Evolutionary conservation across 2,888 invertebrate genomes (phyloP).

Genomic region (Platycnemis pennipes): DNA sequence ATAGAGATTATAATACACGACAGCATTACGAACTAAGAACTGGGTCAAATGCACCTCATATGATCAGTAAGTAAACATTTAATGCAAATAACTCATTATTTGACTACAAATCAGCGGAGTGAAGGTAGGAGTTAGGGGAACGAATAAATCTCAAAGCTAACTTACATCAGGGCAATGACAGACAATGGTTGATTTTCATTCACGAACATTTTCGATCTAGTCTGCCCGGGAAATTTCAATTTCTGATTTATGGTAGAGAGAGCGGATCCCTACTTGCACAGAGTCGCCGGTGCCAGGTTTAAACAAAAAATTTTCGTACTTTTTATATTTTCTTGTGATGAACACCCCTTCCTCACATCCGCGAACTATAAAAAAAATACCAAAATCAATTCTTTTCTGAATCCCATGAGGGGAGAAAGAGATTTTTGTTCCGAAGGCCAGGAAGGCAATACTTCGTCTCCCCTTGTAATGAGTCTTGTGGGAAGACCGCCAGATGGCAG

Average conservation of each 20-base stretch:
- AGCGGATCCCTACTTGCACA: background rate
- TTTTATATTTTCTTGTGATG: background rate
- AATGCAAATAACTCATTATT: too few species aligned
- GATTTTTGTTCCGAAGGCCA: background rate
- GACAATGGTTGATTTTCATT: background rate
- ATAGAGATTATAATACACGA: too few species aligned
- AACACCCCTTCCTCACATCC: slow-evolving; percentile 39
- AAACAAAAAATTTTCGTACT: background rate
- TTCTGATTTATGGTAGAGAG: slow-evolving; percentile 26
- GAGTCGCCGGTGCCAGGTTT: background rate
- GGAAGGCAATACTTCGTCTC: slow-evolving; percentile 35
- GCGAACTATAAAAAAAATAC: background rate
- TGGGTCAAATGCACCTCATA: too few species aligned
- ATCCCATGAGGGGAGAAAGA: background rate
- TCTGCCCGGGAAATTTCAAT: background rate
- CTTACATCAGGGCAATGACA: background rate
- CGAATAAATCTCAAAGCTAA: background rate
- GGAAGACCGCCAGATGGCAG: slow-evolving; percentile 36
- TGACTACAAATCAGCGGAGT: background rate
- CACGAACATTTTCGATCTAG: background rate
- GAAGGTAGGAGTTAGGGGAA: background rate
- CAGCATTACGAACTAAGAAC: too few species aligned
- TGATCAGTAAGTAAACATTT: too few species aligned
- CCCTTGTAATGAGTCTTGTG: slow-evolving; percentile 29
- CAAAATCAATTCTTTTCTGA: slow-evolving; percentile 21